Conservation (phyloP, 2,113 vertebrate genomes). For the Hippocampus comes region DNA sequence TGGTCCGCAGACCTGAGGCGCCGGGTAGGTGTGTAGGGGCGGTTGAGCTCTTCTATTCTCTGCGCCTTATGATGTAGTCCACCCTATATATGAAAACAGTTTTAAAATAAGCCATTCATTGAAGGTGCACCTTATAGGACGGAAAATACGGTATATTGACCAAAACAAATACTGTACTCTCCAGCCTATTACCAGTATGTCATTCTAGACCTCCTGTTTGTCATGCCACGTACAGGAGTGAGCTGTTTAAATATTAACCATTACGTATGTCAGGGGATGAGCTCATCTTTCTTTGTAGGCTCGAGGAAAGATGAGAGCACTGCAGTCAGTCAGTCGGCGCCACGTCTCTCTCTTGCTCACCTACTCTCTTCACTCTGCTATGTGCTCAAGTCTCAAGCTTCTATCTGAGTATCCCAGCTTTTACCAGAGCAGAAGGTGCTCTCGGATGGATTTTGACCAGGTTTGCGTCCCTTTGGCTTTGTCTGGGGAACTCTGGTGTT, state of each 20-base stretch:
- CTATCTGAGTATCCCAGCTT: conserved; percentile 6
- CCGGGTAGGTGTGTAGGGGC: no score
- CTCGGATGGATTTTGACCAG: not conserved
- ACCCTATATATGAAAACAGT: no score
- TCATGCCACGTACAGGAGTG: conserved; percentile 27
- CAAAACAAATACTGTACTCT: conserved; percentile 5
- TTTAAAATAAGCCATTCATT: no score
- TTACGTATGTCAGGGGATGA: conserved; percentile 41
- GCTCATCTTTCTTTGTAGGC: conserved; percentile 36
- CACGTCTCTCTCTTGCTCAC: conserved; percentile 5
- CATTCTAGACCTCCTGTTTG: conserved; percentile 26
- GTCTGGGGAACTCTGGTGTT: conserved; percentile 10
- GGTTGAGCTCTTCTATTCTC: no score
- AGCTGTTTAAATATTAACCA: conserved; percentile 65
- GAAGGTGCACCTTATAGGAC: no score
- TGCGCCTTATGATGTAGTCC: no score
- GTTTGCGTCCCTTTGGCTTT: conserved; percentile 9
- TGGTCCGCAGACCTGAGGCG: no score
- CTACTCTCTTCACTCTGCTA: conserved; percentile 4
- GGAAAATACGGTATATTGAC: not conserved
- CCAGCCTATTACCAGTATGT: not conserved
- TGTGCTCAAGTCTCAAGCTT: conserved; percentile 6
- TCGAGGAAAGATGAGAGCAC: conserved; percentile 49
- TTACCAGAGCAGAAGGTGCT: conserved; percentile 1
- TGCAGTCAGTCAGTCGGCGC: conserved; percentile 40